Base-by-base conservation (phyloP, 1,140 invertebrate genomes). In the Heterodera carotae region DNA sequence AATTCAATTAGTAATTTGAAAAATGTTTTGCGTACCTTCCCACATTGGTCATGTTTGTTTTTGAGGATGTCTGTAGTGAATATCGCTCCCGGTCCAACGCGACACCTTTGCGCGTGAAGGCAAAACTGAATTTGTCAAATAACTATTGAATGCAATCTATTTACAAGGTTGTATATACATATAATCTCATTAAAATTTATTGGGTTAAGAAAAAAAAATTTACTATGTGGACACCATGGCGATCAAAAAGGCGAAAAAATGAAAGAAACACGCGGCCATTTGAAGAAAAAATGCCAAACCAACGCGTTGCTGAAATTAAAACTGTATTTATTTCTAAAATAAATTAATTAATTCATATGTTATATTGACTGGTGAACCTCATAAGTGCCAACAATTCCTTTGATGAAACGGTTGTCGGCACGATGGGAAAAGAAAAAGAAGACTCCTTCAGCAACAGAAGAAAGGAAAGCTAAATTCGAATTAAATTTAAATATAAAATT, bases 351-450 rank as follows among this genome's bases (percentile, higher is more conserved):
- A 29, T 22, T 69, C 25, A 1, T 31, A 29, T 25, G 8, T 69
- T 39, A 0, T 39, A 29, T 71, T 43, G 31, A 6, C 4, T 53
- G 0, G 31, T 6, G 25, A 27, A 85, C 84, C 77, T 87, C 85
- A 77, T 87, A 87, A 12, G 85, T 87, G 76, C 84, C 85, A 15
- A 87, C 85, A 78, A 87, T 88, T 76, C 85, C 85, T 68, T 87
- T 87, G 79, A 87, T 88, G 70, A 87, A 87, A 60, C 85, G 79
- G 64, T 87, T 87, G 69, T 87, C 85, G 7, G 86, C 85, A 31
- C 85, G 79, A 78, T 87, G 85, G 15, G 84, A 85, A 66, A 79
- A 87, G 76, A 87, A 87, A 83, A 87, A 87, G 84, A 87, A 87
- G 12, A 88, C 60, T 7, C 84, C 86, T 68, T 80, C 85, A 36